phyloP scores from a whole-genome alignment of 2,888 invertebrate genomes.

The Tholera decimalis region DNA sequence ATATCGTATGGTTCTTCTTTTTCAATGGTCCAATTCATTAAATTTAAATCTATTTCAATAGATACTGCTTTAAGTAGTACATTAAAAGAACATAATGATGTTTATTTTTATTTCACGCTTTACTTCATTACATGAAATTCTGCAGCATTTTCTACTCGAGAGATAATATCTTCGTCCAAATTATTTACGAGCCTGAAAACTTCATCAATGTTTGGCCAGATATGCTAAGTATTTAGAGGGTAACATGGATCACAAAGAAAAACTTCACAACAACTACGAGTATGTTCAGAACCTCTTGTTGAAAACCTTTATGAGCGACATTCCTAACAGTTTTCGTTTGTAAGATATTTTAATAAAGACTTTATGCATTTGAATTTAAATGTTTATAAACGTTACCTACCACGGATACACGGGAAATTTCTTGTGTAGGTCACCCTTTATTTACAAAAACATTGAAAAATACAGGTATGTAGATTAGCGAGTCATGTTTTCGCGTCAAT shows the following conservation, averaged over 20 bases:
- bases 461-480: too few relatives aligned
- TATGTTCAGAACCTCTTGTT: conserved; percentile 36
- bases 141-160: not conserved
- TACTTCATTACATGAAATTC: not conserved
- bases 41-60: too few relatives aligned
- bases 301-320: conserved; percentile 27
- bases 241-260: conserved; percentile 43
- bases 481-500: too few relatives aligned
- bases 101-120: too few relatives aligned
- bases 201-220: conserved; percentile 23
- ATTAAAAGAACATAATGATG: not conserved
- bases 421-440: too few relatives aligned
- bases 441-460: too few relatives aligned
- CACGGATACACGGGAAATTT: too few relatives aligned
- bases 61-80: not conserved
- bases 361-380: too few relatives aligned
- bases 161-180: not conserved
- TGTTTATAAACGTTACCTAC: too few relatives aligned
- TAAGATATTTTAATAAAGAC: conserved; percentile 22
- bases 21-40: too few relatives aligned
- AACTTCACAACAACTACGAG: conserved; percentile 43
- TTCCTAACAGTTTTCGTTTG: conserved; percentile 10
- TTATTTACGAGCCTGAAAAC: conserved; percentile 14
- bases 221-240: conserved; percentile 31
- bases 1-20: too few relatives aligned